Evolutionary conservation across 2,113 vertebrate genomes (phyloP), one percentile per base, ranked within the genome.

Genomic region (Piliocolobus tephrosceles): DNA sequence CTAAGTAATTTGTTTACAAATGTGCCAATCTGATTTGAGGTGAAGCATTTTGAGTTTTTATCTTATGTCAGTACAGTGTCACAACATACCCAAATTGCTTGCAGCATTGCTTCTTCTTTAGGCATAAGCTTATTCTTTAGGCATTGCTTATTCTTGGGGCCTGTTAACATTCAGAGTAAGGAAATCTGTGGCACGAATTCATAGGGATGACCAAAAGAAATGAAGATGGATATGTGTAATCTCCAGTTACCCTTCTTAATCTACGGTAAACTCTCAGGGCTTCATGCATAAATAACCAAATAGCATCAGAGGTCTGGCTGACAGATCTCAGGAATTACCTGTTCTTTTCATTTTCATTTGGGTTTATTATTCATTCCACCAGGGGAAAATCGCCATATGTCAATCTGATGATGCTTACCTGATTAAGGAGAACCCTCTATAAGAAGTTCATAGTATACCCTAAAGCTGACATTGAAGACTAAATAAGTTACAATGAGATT

Each of bases 1-100:
- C 47, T 76, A 81, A 91, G 27, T 70, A 86, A 73, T 91, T 83
- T 95, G 43, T 91, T 95, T 80, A 87, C 86, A 40, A 82, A 27
- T 84, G 6, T 76, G 25, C 43, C 52, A 40, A 4, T 94, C 18
- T 75, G 66, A 92, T 81, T 88, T 93, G 40, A 84, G 14, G 22
- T 22, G 73, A 84, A 85, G 23, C 20, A 68, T 88, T 52, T 81
- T 96, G 25, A 58, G 58, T 88, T 91, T 88, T 91, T 93, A 90
- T 94, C 76, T 73, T 95, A 10, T 52, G 12, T 79, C 30, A 90
- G 30, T 40, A 86, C 3, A n/a, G 0, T 92, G 17, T 73, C 52
- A 79, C 45, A 40, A 20, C 18, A 84, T 66, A 88, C 43, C 23
- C 17, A 79, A 84, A 93, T 88, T 81, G 43, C 79, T 80, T 90